These are phyloP conservation scores for Dryobates pubescens DNA, from an alignment of 2,797 vertebrate species.

Conservation along the genomic window DNA sequence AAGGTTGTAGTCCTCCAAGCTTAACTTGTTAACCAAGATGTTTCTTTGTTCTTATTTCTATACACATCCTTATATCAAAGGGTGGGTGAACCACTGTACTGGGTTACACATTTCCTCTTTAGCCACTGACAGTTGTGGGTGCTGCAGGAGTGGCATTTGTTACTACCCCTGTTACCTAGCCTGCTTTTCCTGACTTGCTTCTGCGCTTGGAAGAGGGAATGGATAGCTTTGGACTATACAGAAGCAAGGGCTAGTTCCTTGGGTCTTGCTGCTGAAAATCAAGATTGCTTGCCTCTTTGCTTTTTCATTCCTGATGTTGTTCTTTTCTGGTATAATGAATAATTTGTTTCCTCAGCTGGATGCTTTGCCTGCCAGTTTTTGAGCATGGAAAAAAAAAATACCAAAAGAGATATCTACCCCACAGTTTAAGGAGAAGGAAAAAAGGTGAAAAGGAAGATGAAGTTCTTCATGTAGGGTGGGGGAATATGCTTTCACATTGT, in stretches of 20 bases:
- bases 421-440: background rate
- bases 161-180: background rate
- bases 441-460: background rate
- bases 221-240: background rate
- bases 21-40: background rate
- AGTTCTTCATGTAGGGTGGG: background rate
- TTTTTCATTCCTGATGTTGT: background rate
- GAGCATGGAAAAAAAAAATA: background rate
- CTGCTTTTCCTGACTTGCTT: background rate
- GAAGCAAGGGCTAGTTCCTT: background rate
- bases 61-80: background rate
- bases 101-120: background rate
- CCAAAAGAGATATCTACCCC: background rate
- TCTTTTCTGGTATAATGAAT: background rate
- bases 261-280: background rate
- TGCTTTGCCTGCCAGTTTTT: background rate
- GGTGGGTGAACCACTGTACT: background rate
- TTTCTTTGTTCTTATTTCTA: background rate
- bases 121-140: accelerated
- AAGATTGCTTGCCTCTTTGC: background rate
- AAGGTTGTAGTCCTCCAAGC: background rate
- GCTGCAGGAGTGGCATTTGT: background rate
- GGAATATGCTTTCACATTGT: background rate
- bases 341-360: background rate
- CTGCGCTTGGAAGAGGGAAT: background rate